Base-by-base conservation (phyloP, 2,888 invertebrate species). In the Hololepta plana region DNA sequence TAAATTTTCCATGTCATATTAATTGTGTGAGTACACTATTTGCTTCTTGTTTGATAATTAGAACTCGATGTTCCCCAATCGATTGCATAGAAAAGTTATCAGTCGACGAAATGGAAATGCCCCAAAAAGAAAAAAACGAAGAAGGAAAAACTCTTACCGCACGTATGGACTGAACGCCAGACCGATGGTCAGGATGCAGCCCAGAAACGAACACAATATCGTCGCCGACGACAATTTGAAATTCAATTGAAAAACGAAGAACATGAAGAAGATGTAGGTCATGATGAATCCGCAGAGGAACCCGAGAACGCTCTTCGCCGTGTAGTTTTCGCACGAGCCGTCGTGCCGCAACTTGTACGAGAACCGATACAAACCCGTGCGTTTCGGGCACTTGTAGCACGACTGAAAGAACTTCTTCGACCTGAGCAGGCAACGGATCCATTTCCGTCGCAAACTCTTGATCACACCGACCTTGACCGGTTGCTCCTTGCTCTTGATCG, bases 241-340 rank as follows among this genome's bases (percentile, higher is more conserved):
- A 26, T 70, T 65, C 24, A 74, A 42, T 46, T 73, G 72, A 34
- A 70, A 63, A 1, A 73, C 65, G 36, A 74, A 64, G 43, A 74
- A 71, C 45, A 70, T 57, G 42, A 72, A 73, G 40, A 72, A 64
- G 19, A 72, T 48, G 40, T 72, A 71, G 1, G 72, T 72, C 23
- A 74, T 46, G 7, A 68, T 35, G 23, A 72, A 59, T 1, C 76
- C 76, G 11, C 67, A 61, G 2, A 70, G 33, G 37, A 76, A 74
- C 2, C 76, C 77, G 8, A 68, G 38, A 1, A 69, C 34, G 41
- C 72, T 72, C 42, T 71, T 75, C 10, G 67, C 28, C 3, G 70
- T 46, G 34, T 64, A 70, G 47, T 74, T 72, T 36, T 61, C 60
- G 27, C 60, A 54, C 39, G 71, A 57, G 41, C 72, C 52, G 42